phyloP scores from a whole-genome alignment of 2,113 vertebrate genomes.

The Phaethornis superciliosus region DNA sequence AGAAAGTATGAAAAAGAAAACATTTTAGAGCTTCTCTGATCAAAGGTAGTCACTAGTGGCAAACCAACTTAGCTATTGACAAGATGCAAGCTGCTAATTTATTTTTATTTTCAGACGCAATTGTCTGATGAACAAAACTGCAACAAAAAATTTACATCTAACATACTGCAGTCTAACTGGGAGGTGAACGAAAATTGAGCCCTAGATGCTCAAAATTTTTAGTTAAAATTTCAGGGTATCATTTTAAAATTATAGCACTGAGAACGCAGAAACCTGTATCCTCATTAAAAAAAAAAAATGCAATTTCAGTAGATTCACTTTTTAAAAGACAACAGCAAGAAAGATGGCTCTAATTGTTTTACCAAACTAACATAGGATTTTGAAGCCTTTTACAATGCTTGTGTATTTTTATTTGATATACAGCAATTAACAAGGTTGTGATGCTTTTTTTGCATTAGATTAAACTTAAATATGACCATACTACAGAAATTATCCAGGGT shows the following conservation, averaged over 20 bases:
- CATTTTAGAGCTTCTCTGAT: not conserved
- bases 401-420: not conserved
- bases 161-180: not conserved
- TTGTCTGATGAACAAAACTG: not conserved
- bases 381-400: not conserved
- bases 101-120: not conserved
- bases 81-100: not conserved
- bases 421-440: not conserved
- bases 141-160: not conserved
- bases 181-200: not conserved
- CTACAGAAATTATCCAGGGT: not conserved
- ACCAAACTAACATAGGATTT: not conserved
- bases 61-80: not conserved
- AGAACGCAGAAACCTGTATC: accelerated
- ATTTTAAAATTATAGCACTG: not conserved
- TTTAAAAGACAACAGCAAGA: not conserved
- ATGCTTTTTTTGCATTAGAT: not conserved
- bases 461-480: not conserved
- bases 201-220: not conserved
- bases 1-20: not conserved
- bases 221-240: not conserved
- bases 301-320: not conserved
- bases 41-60: not conserved
- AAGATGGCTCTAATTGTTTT: not conserved
- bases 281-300: not conserved